Evolutionary conservation across 2,113 vertebrate species (phyloP), one percentile per base, ranked within the genome.

Genomic region (Oceanodroma tethys): DNA sequence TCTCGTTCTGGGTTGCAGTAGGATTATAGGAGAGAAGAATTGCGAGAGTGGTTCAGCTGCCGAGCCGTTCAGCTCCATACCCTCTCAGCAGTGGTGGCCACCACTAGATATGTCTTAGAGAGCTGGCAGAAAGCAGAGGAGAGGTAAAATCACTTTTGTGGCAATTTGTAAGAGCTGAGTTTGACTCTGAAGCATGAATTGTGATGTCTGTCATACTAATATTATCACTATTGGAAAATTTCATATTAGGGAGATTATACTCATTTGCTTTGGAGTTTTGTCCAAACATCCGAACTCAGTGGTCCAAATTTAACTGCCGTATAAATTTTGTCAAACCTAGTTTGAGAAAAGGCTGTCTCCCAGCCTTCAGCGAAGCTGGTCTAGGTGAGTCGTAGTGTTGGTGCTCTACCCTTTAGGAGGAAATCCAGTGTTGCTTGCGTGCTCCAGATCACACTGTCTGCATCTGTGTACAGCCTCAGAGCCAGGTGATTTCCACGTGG

Each of bases 361-460:
- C 27, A 81, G 56, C n/a, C 56, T 91, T 74, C 59, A 43, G 56
- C 4, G 3, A 8, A 30, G 75, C 50, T 68, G 82, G 14, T 60
- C 50, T 58, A 16, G 52, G 25, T 43, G 32, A 75, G 36, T 7
- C 48, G n/a, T 7, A 13, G 11, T 30, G 52, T 36, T 71, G 48
- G 16, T 79, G 36, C 38, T 67, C 29, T n/a, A 7, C 47, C 16
- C 9, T 55, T 73, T 3, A n/a, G 27, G n/a, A 71, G 52, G 26
- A 70, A 86, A 88, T 76, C 26, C 10, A 18, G 8, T 5, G 16
- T 47, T 47, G 19, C 55, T 59, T 25, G 10, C 3, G 0, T 45
- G 22, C 30, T 73, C 50, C 0, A 1, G 20, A 16, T 56, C 45
- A 10, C 25, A 7, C 0, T 0, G 0, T 67, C 29, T 42, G 32